Percentiles rank a stretch among this genome's conserved stretches.
phyloP scores from a whole-genome alignment of 37 sponge, comb jelly and placozoan species.

The Lycopodina hypogea region DNA sequence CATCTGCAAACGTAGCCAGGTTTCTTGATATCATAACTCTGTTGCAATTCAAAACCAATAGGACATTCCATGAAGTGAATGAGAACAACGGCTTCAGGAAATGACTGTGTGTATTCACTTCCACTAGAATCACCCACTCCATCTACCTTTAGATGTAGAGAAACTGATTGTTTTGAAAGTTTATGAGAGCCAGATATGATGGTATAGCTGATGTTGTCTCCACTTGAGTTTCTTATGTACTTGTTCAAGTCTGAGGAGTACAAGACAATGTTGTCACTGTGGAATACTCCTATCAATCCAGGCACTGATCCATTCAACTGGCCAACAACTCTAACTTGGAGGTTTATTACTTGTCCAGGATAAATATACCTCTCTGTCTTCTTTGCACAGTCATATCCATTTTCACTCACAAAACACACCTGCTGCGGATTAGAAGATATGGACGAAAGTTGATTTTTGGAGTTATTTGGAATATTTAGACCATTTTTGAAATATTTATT shows the following conservation, averaged over 20 bases:
- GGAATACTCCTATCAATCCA: background rate
- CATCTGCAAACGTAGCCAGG: too few species aligned
- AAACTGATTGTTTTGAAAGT: background rate
- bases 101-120: background rate
- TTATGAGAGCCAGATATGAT: background rate
- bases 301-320: conserved; percentile 24
- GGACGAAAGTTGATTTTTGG: background rate
- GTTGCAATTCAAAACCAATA: background rate
- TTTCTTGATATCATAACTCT: background rate
- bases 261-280: background rate
- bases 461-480: background rate
- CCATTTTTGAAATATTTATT: background rate
- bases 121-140: background rate
- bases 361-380: background rate
- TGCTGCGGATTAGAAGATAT: conserved; percentile 15
- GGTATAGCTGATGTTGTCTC: background rate
- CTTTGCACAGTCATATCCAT: background rate
- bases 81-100: background rate
- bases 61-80: conserved; percentile 18
- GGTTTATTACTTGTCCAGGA: conserved; percentile 14
- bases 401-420: conserved; percentile 5
- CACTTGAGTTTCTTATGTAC: background rate
- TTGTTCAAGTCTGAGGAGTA: background rate
- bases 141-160: background rate
- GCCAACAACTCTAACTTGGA: conserved; percentile 3